phyloP scores from a whole-genome alignment of 2,113 vertebrate genomes.

The Leucoraja erinaceus region DNA sequence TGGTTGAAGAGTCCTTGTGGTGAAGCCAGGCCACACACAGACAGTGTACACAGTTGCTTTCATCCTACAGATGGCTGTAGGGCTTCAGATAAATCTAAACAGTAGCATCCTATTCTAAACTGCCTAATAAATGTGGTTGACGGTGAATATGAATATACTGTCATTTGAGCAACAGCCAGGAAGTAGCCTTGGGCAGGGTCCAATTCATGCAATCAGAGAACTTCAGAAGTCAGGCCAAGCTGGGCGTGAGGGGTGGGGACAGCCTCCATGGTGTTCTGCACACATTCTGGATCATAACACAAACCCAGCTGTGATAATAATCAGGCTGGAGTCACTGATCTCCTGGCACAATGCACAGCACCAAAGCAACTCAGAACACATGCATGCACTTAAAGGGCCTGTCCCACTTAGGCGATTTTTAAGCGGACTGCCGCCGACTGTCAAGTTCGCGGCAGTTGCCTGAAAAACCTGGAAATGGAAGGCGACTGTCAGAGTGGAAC shows the following conservation, averaged over 20 bases:
- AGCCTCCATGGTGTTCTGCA: neutral
- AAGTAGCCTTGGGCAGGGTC: neutral
- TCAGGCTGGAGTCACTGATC: neutral
- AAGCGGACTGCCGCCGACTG: too few species aligned
- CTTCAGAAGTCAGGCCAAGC: neutral
- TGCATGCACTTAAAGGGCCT: too few species aligned
- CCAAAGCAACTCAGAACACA: neutral
- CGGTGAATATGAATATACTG: neutral
- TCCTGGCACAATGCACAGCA: neutral
- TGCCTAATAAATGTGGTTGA: neutral
- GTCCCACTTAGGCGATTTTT: too few species aligned
- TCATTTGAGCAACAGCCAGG: slow-evolving; percentile 12
- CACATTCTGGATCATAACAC: neutral
- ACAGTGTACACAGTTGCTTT: slow-evolving; percentile 27
- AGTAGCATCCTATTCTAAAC: neutral
- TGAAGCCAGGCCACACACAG: slow-evolving; percentile 14
- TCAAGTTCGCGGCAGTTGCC: too few species aligned
- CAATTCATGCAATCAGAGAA: neutral
- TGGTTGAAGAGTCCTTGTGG: neutral
- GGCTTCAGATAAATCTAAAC: slow-evolving; percentile 10
- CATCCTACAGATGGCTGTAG: neutral
- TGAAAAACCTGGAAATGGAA: too few species aligned
- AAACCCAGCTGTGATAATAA: slow-evolving; percentile 1
- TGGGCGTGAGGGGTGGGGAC: neutral
- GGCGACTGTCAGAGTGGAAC: too few species aligned